Conservation (phyloP, 2,888 invertebrate species). For the Psylliodes chrysocephalus region DNA sequence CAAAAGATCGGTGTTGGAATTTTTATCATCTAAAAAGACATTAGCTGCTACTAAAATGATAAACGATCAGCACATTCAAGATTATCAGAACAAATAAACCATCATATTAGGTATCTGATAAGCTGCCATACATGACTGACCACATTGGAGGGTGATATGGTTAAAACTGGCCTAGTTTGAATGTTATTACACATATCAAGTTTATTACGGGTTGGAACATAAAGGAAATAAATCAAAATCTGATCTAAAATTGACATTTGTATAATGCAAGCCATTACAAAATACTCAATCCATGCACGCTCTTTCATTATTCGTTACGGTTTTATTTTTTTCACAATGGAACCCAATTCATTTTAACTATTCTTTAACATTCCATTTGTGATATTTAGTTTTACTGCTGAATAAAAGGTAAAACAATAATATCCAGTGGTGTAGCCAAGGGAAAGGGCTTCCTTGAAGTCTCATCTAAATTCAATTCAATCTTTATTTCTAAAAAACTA, state of each 20-base stretch:
- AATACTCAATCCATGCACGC: neutral
- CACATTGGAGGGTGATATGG: conserved; percentile 20
- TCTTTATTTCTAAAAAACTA: no score
- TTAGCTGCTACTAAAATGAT: conserved; percentile 20
- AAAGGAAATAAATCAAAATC: conserved; percentile 22
- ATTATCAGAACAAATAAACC: conserved; percentile 3
- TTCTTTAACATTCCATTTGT: no score
- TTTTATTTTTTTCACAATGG: no score
- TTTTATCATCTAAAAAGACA: conserved; percentile 16
- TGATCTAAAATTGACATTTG: conserved; percentile 9
- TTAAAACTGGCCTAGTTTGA: conserved; percentile 18
- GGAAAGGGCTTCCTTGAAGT: no score
- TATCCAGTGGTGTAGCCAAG: no score
- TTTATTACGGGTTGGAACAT: neutral
- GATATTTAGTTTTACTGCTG: no score
- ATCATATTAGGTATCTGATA: conserved; percentile 24
- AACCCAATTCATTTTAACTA: no score
- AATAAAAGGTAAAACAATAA: no score
- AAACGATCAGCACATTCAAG: conserved; percentile 17
- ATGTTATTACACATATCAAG: conserved; percentile 12
- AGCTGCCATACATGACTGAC: conserved; percentile 23
- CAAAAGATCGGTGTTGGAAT: conserved; percentile 11
- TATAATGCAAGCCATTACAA: neutral
- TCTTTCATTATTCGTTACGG: neutral
- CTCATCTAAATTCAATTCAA: no score